A percentile compares a stretch with the other conserved stretches of the same genome.
phyloP scores from a whole-genome alignment of 2,888 invertebrate genomes.

The Tortricodes alternella region DNA sequence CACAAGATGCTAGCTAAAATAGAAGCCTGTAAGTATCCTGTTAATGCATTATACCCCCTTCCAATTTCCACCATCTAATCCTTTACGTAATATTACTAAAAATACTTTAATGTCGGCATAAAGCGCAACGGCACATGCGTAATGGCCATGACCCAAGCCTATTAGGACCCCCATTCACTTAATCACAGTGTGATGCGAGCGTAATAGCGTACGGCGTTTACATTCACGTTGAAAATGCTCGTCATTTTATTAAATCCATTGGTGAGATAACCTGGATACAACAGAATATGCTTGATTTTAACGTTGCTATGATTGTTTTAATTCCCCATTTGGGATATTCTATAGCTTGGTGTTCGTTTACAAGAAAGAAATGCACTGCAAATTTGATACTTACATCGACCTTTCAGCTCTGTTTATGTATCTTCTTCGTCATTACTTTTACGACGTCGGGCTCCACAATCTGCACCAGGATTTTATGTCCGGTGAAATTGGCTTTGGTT shows the following conservation, averaged over 20 bases:
- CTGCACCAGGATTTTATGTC: too few species aligned
- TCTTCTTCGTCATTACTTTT: too few species aligned
- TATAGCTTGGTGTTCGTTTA: too few species aligned
- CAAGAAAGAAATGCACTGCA: too few species aligned
- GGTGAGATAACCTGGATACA: conserved; percentile 1
- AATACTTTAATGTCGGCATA: conserved; percentile 21
- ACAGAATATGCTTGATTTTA: neutral
- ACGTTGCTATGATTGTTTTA: too few species aligned
- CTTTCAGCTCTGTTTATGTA: too few species aligned
- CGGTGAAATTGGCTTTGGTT: too few species aligned
- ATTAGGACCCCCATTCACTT: conserved; percentile 28
- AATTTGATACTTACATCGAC: too few species aligned
- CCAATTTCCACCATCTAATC: conserved; percentile 4
- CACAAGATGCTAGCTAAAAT: too few species aligned
- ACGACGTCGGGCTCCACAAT: too few species aligned
- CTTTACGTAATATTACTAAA: conserved; percentile 11
- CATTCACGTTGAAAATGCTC: conserved; percentile 10
- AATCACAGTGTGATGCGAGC: conserved; percentile 28
- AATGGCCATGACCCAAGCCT: conserved; percentile 23
- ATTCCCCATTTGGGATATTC: too few species aligned
- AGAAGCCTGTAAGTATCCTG: neutral
- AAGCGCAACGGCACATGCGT: conserved; percentile 24
- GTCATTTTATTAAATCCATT: conserved; percentile 14
- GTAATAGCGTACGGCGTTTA: conserved; percentile 24
- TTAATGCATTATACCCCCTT: too few species aligned